Percentiles rank a stretch among this genome's conserved stretches.
Conservation (phyloP, 1,140 invertebrate species). For the Homalodisca vitripennis region DNA sequence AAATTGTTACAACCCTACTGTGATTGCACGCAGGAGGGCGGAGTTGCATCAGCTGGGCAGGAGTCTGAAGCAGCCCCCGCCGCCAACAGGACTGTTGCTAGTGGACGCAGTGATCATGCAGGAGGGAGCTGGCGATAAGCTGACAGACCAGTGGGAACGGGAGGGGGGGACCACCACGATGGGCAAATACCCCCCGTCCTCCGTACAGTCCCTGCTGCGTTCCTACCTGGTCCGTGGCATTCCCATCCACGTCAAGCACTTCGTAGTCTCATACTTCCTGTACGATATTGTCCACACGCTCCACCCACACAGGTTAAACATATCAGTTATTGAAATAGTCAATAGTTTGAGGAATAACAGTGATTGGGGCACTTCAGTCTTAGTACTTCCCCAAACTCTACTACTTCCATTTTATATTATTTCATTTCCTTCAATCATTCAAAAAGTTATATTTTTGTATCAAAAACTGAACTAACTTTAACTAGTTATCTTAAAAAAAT, state of each 20-base stretch:
- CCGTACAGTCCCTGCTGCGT: constrained; percentile 70
- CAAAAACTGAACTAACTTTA: too few relatives aligned
- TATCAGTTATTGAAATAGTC: too few relatives aligned
- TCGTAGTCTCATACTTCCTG: constrained; percentile 75
- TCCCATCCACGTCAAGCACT: constrained; percentile 63
- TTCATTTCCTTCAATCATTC: too few relatives aligned
- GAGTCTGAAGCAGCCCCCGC: constrained; percentile 41
- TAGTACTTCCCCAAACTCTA: too few relatives aligned
- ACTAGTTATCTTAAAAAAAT: too few relatives aligned
- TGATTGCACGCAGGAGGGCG: constrained; percentile 41
- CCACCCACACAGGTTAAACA: not conserved
- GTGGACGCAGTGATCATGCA: constrained; percentile 61
- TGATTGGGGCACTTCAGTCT: too few relatives aligned
- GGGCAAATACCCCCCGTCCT: constrained; percentile 76
- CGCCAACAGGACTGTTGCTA: constrained; percentile 46
- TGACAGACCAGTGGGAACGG: constrained; percentile 61
- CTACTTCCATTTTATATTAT: too few relatives aligned
- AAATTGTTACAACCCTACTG: too few relatives aligned
- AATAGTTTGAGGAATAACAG: too few relatives aligned
- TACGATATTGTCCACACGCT: constrained; percentile 61
- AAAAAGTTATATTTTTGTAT: too few relatives aligned
- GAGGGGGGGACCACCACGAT: constrained; percentile 57
- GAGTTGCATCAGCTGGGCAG: constrained; percentile 39
- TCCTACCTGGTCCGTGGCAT: constrained; percentile 68
- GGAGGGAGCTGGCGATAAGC: constrained; percentile 51